These are phyloP conservation scores for Trachurus trachurus DNA, from an alignment of 2,797 vertebrate species.

Conservation along the genomic window DNA sequence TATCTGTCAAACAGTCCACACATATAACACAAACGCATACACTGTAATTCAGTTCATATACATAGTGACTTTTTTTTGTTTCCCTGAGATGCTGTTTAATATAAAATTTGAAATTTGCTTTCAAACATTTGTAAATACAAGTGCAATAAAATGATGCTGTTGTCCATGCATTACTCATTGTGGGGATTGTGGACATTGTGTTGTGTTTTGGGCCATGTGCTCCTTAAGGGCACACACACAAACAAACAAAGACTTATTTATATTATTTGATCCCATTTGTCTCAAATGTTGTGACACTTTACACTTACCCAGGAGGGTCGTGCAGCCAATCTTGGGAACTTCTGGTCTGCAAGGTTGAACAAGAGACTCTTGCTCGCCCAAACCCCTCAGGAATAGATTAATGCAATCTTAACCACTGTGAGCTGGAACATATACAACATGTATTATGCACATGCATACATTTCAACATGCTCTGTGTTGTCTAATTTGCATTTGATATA, in stretches of 20 bases:
- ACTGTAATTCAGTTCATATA: constrained; percentile 18
- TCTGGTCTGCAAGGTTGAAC: constrained; percentile 21
- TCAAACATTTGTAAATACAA: constrained; percentile 31
- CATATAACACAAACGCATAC: constrained; percentile 11
- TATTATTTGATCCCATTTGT: constrained; percentile 41
- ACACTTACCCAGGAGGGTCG: constrained; percentile 5
- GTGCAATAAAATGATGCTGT: constrained; percentile 62
- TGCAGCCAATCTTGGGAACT: constrained; percentile 14
- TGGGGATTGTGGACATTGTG: constrained; percentile 18
- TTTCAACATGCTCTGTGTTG: constrained; percentile 39
- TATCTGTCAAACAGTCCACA: constrained; percentile 21
- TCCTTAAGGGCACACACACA: constrained; percentile 13
- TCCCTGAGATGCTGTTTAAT: constrained; percentile 47
- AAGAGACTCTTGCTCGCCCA: constrained; percentile 24
- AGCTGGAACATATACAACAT: constrained; percentile 47
- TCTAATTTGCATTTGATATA: constrained; percentile 53
- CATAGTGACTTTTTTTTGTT: constrained; percentile 22
- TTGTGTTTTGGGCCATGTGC: constrained; percentile 1
- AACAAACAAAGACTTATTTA: constrained; percentile 46
- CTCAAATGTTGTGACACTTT: constrained; percentile 41
- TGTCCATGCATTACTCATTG: constrained; percentile 35
- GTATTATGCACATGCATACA: constrained; percentile 32
- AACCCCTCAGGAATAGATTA: constrained; percentile 42
- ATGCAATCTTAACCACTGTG: constrained; percentile 45
- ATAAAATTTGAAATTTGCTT: constrained; percentile 35